Evolutionary conservation across 2,888 invertebrate genomes (phyloP), one percentile per base, ranked within the genome.

Genomic region (Netelia melanura): DNA sequence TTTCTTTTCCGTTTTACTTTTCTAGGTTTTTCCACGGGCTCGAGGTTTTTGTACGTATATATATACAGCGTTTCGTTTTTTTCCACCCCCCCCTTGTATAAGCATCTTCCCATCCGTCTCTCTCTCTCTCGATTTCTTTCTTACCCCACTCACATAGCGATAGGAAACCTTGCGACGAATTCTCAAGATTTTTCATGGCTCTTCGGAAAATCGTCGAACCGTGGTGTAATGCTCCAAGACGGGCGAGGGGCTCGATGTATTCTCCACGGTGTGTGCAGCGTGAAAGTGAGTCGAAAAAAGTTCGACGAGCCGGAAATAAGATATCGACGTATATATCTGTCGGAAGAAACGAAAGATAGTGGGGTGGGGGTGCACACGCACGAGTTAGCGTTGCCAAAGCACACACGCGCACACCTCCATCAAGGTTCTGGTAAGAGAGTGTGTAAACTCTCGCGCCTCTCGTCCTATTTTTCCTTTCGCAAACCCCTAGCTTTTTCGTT

Each of bases 251-350:
- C 38, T 38, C 38, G 38, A 78, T 72, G 75, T 79, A 71, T 79
- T 82, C 67, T 82, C 70, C 70, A 58, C 54, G 48, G 68, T 48
- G 62, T 64, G 80, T 80, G 65, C 65, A 79, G 52, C 78, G 82
- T 76, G 85, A 85, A 82, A 85, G 81, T 79, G 85, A 85, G 79
- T 82, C 81, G 75, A 85, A 85, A 85, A 82, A 85, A 82, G 82
- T 82, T 85, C 79, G 75, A 79, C 71, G 82, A 82, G 82, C 79
- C 85, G 76, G 79, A 82, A 85, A 79, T 85, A 82, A 85, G 67
- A 52, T 54, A 75, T 82, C 76, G 58, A 70, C 58, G 81, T 81
- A 38, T 83, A 58, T 58, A 58, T 58, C 21, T 21, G 21, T 9
- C 58, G 21, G 21, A 21, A 56, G 48, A 9, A 58, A 21, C 58